A percentile compares a stretch with the other conserved stretches of the same genome.
These are phyloP conservation scores for Pristionchus japonicus DNA, from an alignment of 2,888 invertebrate species.

Conservation along the genomic window DNA sequence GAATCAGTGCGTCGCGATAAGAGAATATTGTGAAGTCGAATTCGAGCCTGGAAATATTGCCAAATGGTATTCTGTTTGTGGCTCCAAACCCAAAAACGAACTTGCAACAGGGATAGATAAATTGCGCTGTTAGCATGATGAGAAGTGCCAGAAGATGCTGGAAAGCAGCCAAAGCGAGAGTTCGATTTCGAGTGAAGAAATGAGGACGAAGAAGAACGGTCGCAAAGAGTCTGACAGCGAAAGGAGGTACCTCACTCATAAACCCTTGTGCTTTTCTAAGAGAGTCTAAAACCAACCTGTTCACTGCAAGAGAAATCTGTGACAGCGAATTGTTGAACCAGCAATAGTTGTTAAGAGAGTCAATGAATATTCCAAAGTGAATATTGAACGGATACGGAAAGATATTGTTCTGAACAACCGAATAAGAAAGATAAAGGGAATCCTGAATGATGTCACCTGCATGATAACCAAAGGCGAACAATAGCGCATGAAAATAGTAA, in stretches of 20 bases:
- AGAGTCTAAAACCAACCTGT: background rate
- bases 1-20: background rate
- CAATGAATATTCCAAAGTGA: no score
- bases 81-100: background rate
- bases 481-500: background rate
- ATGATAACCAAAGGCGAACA: background rate
- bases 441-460: no score
- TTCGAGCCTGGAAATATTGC: background rate
- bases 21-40: background rate
- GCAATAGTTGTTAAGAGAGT: no score
- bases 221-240: background rate
- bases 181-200: background rate
- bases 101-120: background rate
- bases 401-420: no score
- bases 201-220: background rate
- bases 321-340: background rate
- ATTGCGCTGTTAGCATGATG: background rate
- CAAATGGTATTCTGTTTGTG: background rate
- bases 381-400: no score
- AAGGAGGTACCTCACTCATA: no score
- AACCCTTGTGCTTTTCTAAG: no score
- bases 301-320: background rate
- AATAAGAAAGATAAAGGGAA: background rate
- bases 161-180: background rate
- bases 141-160: background rate